Percentiles rank a stretch among this genome's conserved stretches.
phyloP scores from a whole-genome alignment of 2,113 vertebrate genomes.

The Eulacestoma nigropectus region DNA sequence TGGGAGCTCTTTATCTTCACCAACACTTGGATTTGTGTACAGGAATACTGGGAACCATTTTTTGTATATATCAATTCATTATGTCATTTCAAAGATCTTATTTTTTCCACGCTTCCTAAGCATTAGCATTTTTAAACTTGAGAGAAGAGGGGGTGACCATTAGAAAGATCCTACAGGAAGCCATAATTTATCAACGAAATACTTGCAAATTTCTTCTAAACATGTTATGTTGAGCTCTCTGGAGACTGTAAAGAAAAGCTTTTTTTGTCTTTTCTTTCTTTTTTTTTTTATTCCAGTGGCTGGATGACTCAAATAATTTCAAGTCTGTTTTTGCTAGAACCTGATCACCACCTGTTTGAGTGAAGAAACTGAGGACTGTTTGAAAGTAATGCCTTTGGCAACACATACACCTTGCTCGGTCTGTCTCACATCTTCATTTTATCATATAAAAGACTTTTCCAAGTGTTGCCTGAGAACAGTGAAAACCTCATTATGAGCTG shows the following conservation, averaged over 20 bases:
- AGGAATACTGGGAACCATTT: background rate
- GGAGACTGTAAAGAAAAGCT: background rate
- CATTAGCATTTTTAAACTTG: background rate
- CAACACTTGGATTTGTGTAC: background rate
- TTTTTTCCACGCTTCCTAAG: background rate
- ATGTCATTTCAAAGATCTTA: background rate
- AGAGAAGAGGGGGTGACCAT: background rate
- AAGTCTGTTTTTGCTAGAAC: background rate
- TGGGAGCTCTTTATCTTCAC: background rate
- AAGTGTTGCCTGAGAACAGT: constrained; percentile 5
- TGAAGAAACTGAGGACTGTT: background rate
- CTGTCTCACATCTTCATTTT: constrained; percentile 20
- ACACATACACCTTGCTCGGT: background rate
- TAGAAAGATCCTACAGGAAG: background rate
- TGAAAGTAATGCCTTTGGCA: constrained; percentile 21
- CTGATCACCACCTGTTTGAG: constrained; percentile 10
- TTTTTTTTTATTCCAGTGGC: background rate
- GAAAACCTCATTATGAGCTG: constrained; percentile 47
- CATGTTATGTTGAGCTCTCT: background rate
- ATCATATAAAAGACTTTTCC: constrained; percentile 26
- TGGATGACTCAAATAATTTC: background rate
- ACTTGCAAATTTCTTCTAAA: background rate
- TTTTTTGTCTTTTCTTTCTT: background rate
- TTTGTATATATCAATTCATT: background rate
- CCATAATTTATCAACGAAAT: background rate